phyloP scores from a whole-genome alignment of 1,140 invertebrate genomes.

The Laodelphax striatellus region DNA sequence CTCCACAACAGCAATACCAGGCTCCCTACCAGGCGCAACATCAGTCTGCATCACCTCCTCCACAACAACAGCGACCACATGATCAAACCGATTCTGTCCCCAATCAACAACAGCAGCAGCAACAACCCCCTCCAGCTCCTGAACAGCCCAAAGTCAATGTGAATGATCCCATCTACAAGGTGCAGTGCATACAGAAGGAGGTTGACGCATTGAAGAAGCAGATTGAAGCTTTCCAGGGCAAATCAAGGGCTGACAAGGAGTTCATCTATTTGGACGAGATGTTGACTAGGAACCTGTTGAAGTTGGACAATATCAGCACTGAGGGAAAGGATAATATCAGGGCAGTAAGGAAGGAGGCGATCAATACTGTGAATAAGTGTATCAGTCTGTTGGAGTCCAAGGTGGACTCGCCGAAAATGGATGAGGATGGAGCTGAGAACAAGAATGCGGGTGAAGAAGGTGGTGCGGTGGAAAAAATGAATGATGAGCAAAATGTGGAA shows the following conservation, averaged over 20 bases:
- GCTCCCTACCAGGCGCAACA: no score
- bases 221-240: slow-evolving; percentile 65
- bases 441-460: background rate
- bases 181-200: slow-evolving; percentile 67
- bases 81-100: slow-evolving; percentile 22
- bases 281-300: slow-evolving; percentile 82
- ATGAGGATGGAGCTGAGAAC: background rate
- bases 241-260: slow-evolving; percentile 62
- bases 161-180: slow-evolving; percentile 61
- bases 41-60: slow-evolving; percentile 20
- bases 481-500: no score
- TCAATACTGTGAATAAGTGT: slow-evolving; percentile 74
- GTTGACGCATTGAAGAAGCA: slow-evolving; percentile 62
- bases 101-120: slow-evolving; percentile 24
- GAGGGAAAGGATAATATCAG: slow-evolving; percentile 82
- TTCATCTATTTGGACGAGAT: slow-evolving; percentile 89
- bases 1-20: slow-evolving; percentile 17
- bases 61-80: slow-evolving; percentile 20
- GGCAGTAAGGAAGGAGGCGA: slow-evolving; percentile 71
- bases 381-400: slow-evolving; percentile 70
- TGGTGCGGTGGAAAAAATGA: no score
- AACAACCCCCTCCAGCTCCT: slow-evolving; percentile 15
- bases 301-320: slow-evolving; percentile 83
- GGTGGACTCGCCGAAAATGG: slow-evolving; percentile 21
- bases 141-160: slow-evolving; percentile 30